Evolutionary conservation across 2,113 vertebrate species (phyloP).

Genomic region (Probosciger aterrimus): DNA sequence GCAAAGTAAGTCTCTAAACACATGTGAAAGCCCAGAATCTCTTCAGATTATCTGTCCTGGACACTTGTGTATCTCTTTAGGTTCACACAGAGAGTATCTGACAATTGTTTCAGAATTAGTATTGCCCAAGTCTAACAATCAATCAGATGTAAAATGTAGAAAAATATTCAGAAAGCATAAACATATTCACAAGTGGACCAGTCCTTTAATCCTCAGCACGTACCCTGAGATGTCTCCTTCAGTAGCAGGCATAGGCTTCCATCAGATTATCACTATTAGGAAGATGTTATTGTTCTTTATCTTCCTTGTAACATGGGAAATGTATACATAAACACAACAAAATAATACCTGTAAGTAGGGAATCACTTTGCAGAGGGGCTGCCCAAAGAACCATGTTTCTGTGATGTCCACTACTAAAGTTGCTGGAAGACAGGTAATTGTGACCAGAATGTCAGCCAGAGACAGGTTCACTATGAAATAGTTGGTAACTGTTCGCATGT

Average conservation of each 20-base stretch:
- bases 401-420: constrained; percentile 96
- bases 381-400: constrained; percentile 96
- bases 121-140: not conserved
- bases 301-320: not conserved
- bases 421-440: constrained; percentile 94
- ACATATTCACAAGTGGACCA: not conserved
- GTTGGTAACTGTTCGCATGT: constrained; percentile 97
- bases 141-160: not conserved
- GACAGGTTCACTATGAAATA: constrained; percentile 98
- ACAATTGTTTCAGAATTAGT: not conserved
- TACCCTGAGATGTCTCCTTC: not conserved
- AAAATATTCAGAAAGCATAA: not conserved
- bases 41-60: not conserved
- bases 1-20: not conserved
- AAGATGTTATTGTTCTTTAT: not conserved
- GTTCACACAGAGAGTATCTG: not conserved
- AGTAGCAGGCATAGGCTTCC: not conserved
- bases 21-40: not conserved
- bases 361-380: constrained; percentile 91
- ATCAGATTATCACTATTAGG: not conserved
- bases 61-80: not conserved
- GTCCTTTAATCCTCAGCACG: not conserved
- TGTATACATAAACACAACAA: not conserved
- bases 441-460: constrained; percentile 92
- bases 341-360: constrained; percentile 91